phyloP scores from a whole-genome alignment of 2,113 vertebrate genomes.

The Calypte anna region DNA sequence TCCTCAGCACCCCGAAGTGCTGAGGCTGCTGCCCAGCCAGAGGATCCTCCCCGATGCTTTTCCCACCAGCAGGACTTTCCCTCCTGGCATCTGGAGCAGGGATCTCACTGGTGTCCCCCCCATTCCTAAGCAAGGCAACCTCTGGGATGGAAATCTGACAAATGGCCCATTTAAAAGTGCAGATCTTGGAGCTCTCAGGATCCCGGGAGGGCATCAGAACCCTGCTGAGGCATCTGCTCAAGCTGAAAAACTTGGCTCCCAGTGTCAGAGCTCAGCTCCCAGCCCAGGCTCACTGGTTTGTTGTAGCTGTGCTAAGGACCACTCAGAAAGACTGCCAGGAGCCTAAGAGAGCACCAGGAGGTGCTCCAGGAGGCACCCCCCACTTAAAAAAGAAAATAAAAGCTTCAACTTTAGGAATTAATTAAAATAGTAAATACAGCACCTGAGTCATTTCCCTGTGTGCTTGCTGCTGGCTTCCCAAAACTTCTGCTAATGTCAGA shows the following conservation, averaged over 20 bases:
- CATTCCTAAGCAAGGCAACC: neutral
- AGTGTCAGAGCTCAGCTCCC: neutral
- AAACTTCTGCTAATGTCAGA: neutral
- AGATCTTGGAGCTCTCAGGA: neutral
- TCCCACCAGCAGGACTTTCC: neutral
- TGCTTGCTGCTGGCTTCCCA: neutral
- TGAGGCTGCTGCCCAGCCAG: neutral
- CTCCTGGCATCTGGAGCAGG: accelerated
- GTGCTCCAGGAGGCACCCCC: too few species aligned
- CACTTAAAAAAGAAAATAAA: neutral
- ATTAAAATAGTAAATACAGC: neutral
- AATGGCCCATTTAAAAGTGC: neutral
- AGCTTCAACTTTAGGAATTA: neutral
- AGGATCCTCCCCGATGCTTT: accelerated
- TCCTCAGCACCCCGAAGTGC: neutral
- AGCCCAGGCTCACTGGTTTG: neutral
- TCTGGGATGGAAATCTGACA: neutral
- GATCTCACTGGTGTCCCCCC: accelerated
- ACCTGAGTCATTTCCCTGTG: neutral
- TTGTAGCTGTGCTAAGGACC: neutral
- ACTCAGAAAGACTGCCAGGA: neutral
- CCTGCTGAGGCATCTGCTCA: neutral
- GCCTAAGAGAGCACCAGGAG: neutral
- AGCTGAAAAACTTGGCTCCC: neutral
- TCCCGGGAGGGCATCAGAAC: neutral